A percentile compares a stretch with the other conserved stretches of the same genome.
phyloP scores from a whole-genome alignment of 2,113 vertebrate genomes.

The Maccullochella peelii region DNA sequence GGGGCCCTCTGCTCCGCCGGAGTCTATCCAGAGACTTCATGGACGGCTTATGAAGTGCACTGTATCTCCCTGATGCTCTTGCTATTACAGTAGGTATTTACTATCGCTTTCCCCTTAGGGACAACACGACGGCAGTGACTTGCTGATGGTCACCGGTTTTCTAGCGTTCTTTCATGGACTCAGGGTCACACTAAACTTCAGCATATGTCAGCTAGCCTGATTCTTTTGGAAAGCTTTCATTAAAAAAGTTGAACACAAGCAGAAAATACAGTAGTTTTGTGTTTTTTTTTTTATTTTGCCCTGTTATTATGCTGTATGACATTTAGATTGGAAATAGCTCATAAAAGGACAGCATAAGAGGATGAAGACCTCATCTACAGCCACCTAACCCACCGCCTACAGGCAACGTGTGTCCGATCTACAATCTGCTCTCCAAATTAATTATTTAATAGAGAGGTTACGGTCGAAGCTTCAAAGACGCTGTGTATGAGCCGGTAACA shows the following conservation, averaged over 20 bases:
- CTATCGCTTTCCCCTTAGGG: conserved; percentile 25
- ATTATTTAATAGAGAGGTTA: conserved; percentile 66
- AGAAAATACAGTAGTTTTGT: neutral
- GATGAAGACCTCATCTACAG: neutral
- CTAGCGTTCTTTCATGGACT: conserved; percentile 10
- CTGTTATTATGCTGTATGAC: neutral
- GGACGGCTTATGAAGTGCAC: conserved; percentile 18
- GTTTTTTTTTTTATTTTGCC: neutral
- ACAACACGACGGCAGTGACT: neutral
- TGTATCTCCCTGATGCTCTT: conserved; percentile 35
- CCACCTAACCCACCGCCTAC: neutral
- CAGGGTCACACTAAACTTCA: neutral
- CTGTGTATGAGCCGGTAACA: conserved; percentile 15
- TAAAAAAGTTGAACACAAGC: neutral
- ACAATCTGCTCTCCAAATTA: conserved; percentile 37
- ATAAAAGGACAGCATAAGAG: neutral
- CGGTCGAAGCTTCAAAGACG: conserved; percentile 54
- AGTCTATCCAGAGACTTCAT: conserved; percentile 20
- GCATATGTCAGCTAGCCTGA: neutral
- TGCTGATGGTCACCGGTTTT: conserved; percentile 48
- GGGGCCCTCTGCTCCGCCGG: conserved; percentile 4
- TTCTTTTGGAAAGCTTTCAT: conserved; percentile 9
- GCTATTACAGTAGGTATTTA: conserved; percentile 17
- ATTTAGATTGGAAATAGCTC: neutral
- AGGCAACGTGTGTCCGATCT: conserved; percentile 27